Base-by-base conservation (phyloP, 1,140 invertebrate genomes). In the Bradynema listronoti region DNA sequence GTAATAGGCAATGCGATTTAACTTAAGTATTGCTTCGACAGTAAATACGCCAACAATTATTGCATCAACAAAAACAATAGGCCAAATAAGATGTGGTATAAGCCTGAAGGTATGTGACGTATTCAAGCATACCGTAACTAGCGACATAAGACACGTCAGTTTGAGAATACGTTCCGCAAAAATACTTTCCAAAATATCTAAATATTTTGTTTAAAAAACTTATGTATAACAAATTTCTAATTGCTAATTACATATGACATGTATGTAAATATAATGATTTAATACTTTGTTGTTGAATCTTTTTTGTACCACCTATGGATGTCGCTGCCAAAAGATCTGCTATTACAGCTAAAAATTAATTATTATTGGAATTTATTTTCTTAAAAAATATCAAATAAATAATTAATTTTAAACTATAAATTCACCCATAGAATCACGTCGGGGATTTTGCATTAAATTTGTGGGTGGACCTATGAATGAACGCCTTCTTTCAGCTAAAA, bases 121-220 rank as follows among this genome's bases (percentile, higher is more conserved):
- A 46, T 77, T 58, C 5, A 78, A 50, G 55, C 76, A 78, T 29
- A 78, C 72, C 30, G 72, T 75, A 9, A 77, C 54, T 58, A 77
- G 59, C 9, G 73, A 77, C 25, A 68, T 30, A 24, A 77, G 43
- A 52, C 76, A 78, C n/a, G 68, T 63, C 19, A 58, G 30, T 52
- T 73, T 71, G 22, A 76, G 43, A n/a, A 70, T 43, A 24, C 59
- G 58, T 36, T 61, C 47, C 1, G 65, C 42, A 22, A 54, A 46
- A 14, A 51, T 46, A 25, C 58, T 62, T 33, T 76, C 71, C 0
- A 77, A 57, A 27, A 70, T 63, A 32, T 67, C 72, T 75, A 54
- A 56, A 73, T 56, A 50, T 16, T 50, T 61, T 64, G 50, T 2
- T 19, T 25, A 61, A 47, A 27, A 6, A n/a, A 7, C 6, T 27